These are phyloP conservation scores for Scaptodrosophila lebanonensis DNA, from an alignment of 1,140 invertebrate genomes.

Conservation along the genomic window DNA sequence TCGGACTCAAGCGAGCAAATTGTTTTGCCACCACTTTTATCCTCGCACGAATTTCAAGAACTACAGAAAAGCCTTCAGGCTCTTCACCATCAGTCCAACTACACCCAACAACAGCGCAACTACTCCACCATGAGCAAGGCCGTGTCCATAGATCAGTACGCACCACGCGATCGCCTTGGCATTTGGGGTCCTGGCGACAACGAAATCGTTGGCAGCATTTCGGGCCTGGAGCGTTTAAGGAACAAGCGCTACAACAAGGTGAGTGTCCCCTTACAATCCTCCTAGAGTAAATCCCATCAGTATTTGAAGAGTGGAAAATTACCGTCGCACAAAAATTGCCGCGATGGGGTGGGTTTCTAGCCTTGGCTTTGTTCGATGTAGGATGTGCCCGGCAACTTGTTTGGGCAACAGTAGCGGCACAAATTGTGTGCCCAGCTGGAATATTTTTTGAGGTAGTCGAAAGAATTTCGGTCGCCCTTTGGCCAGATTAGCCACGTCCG, in stretches of 20 bases:
- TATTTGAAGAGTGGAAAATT: constrained; percentile 46
- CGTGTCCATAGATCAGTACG: constrained; percentile 16
- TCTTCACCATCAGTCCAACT: too few relatives aligned
- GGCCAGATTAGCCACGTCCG: background rate
- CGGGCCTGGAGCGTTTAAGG: constrained; percentile 54
- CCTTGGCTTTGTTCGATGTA: constrained; percentile 7
- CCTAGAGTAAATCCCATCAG: background rate
- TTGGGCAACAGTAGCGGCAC: background rate
- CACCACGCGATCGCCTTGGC: constrained; percentile 59
- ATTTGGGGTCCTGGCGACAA: constrained; percentile 58
- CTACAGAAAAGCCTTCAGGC: constrained; percentile 27
- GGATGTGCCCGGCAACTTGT: background rate
- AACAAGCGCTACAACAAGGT: constrained; percentile 70
- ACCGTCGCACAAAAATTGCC: constrained; percentile 25
- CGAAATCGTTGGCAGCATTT: constrained; percentile 55
- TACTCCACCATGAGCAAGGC: constrained; percentile 29
- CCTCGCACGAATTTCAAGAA: constrained; percentile 1
- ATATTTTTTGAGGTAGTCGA: too few relatives aligned
- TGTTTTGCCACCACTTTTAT: constrained; percentile 2
- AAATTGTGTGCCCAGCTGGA: background rate
- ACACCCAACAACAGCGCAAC: constrained; percentile 13
- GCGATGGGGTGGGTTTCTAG: constrained; percentile 24
- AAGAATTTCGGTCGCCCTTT: constrained; percentile 1
- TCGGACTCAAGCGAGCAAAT: too few relatives aligned
- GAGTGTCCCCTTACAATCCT: constrained; percentile 19